phyloP scores from a whole-genome alignment of 2,888 invertebrate species.

The Drosophila kanekoi region DNA sequence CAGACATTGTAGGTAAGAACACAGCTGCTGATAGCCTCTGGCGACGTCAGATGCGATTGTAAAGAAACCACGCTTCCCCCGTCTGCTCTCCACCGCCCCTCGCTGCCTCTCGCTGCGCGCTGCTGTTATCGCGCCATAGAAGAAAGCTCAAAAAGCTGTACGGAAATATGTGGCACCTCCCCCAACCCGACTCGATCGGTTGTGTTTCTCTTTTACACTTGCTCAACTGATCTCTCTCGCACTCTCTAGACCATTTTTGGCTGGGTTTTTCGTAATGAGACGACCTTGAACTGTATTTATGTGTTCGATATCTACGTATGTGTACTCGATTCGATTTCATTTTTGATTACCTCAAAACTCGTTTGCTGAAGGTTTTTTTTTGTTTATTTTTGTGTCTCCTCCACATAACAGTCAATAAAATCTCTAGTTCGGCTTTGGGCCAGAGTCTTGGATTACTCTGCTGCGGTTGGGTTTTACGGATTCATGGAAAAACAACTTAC shows the following conservation, averaged over 20 bases:
- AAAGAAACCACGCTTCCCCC: neutral
- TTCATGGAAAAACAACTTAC: neutral
- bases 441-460: slow-evolving; percentile 36
- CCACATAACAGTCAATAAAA: slow-evolving; percentile 22
- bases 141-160: slow-evolving; percentile 1
- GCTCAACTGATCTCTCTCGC: slow-evolving; percentile 5
- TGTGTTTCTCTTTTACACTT: neutral
- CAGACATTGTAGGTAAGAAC: slow-evolving; percentile 18
- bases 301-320: slow-evolving; percentile 2
- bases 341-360: slow-evolving; percentile 36
- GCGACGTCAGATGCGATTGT: slow-evolving; percentile 21
- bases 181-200: neutral
- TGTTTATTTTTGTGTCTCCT: neutral
- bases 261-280: neutral
- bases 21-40: slow-evolving; percentile 34
- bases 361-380: slow-evolving; percentile 46
- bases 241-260: neutral
- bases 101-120: neutral
- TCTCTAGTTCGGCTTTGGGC: slow-evolving; percentile 35
- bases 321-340: slow-evolving; percentile 27
- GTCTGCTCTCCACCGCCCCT: neutral
- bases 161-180: slow-evolving; percentile 4
- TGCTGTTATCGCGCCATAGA: neutral
- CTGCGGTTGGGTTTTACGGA: slow-evolving; percentile 35
- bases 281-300: slow-evolving; percentile 66